These are phyloP conservation scores for Lithophane ornitopus DNA, from an alignment of 2,888 invertebrate genomes.

Conservation along the genomic window DNA sequence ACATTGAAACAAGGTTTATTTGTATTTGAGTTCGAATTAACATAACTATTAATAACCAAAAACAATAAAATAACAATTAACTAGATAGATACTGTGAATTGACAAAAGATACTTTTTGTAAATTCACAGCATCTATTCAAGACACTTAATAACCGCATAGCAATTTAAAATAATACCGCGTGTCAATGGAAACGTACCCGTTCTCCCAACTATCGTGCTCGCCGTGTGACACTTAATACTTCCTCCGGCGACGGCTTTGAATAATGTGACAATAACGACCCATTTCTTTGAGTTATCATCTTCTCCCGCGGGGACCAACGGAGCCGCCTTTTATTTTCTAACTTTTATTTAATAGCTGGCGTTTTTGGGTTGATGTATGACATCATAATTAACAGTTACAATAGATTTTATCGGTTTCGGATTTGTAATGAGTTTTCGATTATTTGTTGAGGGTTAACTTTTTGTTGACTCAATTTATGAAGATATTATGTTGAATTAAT, in stretches of 20 bases:
- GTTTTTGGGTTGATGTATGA: conserved; percentile 84
- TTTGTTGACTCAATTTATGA: conserved; percentile 48
- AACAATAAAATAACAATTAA: background rate
- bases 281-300: conserved; percentile 81
- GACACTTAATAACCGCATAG: background rate
- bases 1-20: background rate
- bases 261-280: conserved; percentile 80
- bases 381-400: conserved; percentile 86
- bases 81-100: background rate
- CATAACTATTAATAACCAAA: background rate
- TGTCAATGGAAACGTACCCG: conserved; percentile 68
- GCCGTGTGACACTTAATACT: conserved; percentile 88
- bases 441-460: conserved; percentile 41
- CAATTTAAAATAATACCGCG: conserved; percentile 28
- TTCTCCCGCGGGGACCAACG: conserved; percentile 65
- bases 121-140: no score
- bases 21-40: background rate
- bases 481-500: conserved; percentile 10
- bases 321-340: conserved; percentile 71
- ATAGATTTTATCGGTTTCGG: conserved; percentile 64
- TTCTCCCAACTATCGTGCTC: conserved; percentile 76
- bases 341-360: conserved; percentile 79
- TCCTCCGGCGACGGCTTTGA: conserved; percentile 77
- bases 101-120: no score
- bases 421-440: conserved; percentile 58